Conservation (phyloP, 2,113 vertebrate species). For the Tachuris rubrigastra region DNA sequence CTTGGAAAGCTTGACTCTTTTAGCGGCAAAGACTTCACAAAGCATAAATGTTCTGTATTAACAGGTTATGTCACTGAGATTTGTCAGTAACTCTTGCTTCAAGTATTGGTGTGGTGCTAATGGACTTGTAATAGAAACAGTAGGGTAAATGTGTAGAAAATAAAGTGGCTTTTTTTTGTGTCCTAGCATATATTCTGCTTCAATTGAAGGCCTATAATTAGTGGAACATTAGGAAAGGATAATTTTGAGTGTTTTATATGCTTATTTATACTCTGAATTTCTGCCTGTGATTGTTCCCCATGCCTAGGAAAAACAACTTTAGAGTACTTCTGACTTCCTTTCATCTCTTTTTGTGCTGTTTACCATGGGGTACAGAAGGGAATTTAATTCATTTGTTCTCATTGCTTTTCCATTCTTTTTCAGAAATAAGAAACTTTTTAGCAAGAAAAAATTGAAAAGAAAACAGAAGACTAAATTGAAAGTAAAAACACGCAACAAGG, state of each 20-base stretch:
- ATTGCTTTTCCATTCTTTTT: slow-evolving; percentile 43
- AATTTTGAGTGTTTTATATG: neutral
- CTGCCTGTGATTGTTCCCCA: neutral
- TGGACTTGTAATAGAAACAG: neutral
- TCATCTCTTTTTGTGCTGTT: neutral
- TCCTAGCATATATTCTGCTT: neutral
- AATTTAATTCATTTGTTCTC: neutral
- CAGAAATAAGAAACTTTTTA: slow-evolving; percentile 96
- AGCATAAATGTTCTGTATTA: neutral
- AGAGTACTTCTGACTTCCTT: neutral
- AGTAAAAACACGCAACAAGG: slow-evolving; percentile 96
- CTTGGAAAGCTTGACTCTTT: neutral
- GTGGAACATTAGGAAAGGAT: neutral
- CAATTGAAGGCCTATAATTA: neutral
- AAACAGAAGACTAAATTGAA: slow-evolving; percentile 98
- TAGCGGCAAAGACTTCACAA: neutral
- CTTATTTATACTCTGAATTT: neutral
- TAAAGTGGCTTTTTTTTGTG: neutral
- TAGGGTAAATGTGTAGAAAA: neutral
- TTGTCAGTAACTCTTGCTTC: neutral
- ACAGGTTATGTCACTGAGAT: neutral
- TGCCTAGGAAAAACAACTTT: neutral
- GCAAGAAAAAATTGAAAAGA: slow-evolving; percentile 98
- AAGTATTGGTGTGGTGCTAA: neutral
- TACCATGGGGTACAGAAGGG: fast-evolving